Percentiles rank a stretch among this genome's conserved stretches.
Conservation (phyloP, 2,888 invertebrate species). For the Nesidiocoris tenuis region DNA sequence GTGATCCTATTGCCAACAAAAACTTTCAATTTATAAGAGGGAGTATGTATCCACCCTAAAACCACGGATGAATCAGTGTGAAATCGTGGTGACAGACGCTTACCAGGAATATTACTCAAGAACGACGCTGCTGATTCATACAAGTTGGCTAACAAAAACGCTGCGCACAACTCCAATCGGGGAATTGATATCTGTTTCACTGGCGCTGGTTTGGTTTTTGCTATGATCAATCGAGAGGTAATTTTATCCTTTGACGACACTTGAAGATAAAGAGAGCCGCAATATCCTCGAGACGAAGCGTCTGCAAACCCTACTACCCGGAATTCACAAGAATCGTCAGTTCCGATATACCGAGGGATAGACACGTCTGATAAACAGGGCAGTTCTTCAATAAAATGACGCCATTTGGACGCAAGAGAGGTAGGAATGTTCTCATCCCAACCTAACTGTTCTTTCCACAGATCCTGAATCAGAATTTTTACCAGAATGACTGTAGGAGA, state of each 20-base stretch:
- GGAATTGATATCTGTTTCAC: slow-evolving; percentile 49
- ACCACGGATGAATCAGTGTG: slow-evolving; percentile 50
- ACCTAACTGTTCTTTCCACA: slow-evolving; percentile 18
- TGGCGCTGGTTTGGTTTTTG: slow-evolving; percentile 40
- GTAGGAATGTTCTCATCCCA: slow-evolving; percentile 25
- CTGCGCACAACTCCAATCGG: too few relatives aligned
- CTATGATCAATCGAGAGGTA: slow-evolving; percentile 15
- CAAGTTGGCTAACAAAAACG: slow-evolving; percentile 51
- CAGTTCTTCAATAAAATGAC: slow-evolving; percentile 23
- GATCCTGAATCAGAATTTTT: slow-evolving; percentile 23
- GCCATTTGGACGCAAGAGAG: neutral
- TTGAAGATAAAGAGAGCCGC: slow-evolving; percentile 14
- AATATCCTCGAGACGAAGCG: slow-evolving; percentile 10
- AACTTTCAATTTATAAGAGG: slow-evolving; percentile 47
- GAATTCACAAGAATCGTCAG: neutral
- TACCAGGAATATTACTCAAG: slow-evolving; percentile 42
- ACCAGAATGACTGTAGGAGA: slow-evolving; percentile 18
- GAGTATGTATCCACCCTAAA: slow-evolving; percentile 50
- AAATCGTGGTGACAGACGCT: slow-evolving; percentile 19
- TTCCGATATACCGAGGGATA: slow-evolving; percentile 16
- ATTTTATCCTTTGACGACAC: neutral
- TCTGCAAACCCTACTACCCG: slow-evolving; percentile 9
- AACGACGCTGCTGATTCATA: slow-evolving; percentile 35
- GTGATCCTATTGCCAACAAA: slow-evolving; percentile 51
- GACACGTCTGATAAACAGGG: neutral